These are phyloP conservation scores for Pituophis catenifer DNA, from an alignment of 2,113 vertebrate species.

Conservation along the genomic window DNA sequence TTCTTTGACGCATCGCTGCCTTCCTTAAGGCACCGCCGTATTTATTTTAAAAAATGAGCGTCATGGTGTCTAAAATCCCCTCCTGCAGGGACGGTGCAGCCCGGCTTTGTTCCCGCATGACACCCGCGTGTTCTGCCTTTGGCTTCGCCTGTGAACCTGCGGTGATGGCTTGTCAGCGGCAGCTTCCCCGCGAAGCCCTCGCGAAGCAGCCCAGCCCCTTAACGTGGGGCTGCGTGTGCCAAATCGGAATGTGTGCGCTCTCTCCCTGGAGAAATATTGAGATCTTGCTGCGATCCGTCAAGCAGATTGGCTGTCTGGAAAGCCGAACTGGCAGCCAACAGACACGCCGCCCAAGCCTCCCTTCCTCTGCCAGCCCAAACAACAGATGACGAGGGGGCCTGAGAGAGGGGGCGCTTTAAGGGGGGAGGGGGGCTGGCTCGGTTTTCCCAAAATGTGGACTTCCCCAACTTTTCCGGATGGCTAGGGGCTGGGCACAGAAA, in stretches of 20 bases:
- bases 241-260: rapidly evolving
- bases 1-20: neutral
- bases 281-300: neutral
- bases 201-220: neutral
- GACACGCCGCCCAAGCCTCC: rapidly evolving
- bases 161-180: neutral
- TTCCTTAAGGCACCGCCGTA: neutral
- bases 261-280: neutral
- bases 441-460: neutral
- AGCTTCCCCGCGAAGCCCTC: neutral
- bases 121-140: neutral
- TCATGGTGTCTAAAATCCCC: neutral
- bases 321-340: neutral
- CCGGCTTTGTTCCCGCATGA: neutral
- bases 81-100: neutral
- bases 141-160: rapidly evolving
- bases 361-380: neutral
- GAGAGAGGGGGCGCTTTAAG: neutral
- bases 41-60: neutral
- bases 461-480: neutral
- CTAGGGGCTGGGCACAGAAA: neutral
- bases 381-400: neutral
- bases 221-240: neutral
- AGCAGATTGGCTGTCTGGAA: neutral
- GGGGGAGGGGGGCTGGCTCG: too few relatives aligned